Percentiles rank a stretch among this genome's conserved stretches.
phyloP scores from a whole-genome alignment of 2,888 invertebrate species.

The Tanytarsus gracilentus region DNA sequence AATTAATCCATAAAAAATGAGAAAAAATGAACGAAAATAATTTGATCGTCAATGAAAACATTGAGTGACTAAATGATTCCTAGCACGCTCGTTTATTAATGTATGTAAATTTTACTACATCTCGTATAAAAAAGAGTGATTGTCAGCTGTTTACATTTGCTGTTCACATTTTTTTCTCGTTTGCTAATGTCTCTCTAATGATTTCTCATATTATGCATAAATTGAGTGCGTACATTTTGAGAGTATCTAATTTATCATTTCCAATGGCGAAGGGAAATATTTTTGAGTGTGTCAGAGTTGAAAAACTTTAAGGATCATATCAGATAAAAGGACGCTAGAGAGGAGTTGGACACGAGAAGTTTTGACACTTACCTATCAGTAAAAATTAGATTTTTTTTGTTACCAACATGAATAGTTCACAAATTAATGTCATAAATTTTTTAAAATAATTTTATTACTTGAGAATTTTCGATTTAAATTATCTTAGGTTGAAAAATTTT shows the following conservation, averaged over 20 bases:
- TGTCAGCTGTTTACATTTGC: slow-evolving; percentile 28
- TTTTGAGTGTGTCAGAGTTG: slow-evolving; percentile 10
- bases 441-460: no score
- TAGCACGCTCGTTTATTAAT: no score
- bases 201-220: slow-evolving; percentile 18
- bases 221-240: no score
- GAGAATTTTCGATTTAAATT: no score
- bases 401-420: no score
- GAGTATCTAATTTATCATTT: slow-evolving; percentile 21
- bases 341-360: neutral
- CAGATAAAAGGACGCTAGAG: neutral
- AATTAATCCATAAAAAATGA: neutral
- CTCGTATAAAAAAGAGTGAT: neutral
- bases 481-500: no score
- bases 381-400: no score
- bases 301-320: neutral
- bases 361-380: no score
- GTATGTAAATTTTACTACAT: neutral
- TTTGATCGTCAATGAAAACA: neutral
- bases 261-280: no score
- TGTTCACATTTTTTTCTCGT: neutral
- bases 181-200: slow-evolving; percentile 28
- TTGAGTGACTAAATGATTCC: neutral
- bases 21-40: neutral
- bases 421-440: no score